These are phyloP conservation scores for Balearica regulorum DNA, from an alignment of 2,797 vertebrate species.

Conservation along the genomic window DNA sequence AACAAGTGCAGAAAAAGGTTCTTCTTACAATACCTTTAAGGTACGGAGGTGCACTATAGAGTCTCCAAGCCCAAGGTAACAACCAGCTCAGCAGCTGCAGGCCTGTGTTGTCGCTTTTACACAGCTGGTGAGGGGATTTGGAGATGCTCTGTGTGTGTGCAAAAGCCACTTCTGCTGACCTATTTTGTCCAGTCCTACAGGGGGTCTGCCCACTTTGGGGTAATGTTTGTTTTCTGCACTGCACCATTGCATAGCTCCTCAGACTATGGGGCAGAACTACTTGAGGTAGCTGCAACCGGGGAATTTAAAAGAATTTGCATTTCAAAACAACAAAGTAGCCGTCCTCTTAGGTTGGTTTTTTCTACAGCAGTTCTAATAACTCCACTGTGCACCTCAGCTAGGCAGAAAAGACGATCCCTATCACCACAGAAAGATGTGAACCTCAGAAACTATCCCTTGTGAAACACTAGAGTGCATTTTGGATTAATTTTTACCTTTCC, in stretches of 20 bases:
- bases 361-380: neutral
- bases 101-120: neutral
- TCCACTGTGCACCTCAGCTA: neutral
- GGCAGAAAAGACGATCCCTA: neutral
- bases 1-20: neutral
- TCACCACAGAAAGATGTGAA: neutral
- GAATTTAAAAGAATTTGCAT: neutral
- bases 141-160: neutral
- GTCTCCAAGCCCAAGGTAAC: neutral
- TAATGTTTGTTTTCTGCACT: neutral
- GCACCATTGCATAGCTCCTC: neutral
- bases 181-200: neutral
- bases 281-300: neutral
- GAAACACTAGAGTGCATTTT: neutral
- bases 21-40: neutral
- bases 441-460: neutral
- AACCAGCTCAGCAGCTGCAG: neutral
- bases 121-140: neutral
- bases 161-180: neutral
- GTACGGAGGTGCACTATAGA: neutral
- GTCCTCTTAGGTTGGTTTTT: neutral
- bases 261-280: neutral
- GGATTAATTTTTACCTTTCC: neutral
- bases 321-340: neutral
- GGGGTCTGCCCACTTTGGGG: neutral